phyloP scores from a whole-genome alignment of 1,140 invertebrate species.

The Neuroterus valhalla region DNA sequence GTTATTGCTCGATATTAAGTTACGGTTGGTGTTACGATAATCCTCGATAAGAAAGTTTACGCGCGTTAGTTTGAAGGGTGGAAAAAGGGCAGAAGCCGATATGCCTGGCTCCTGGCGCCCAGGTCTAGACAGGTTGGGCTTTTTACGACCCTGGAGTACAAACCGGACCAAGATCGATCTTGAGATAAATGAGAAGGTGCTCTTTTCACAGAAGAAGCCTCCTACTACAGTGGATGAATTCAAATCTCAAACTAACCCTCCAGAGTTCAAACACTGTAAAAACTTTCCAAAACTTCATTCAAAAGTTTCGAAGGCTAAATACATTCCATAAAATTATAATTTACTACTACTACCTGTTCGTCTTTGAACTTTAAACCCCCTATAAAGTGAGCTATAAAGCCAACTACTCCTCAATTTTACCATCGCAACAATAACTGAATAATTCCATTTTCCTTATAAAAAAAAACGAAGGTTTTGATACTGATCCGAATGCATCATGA shows the following conservation, averaged over 20 bases:
- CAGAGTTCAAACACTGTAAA: background rate
- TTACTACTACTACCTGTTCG: no score
- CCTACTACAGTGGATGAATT: background rate
- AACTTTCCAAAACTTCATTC: constrained; percentile 16
- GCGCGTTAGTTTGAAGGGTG: background rate
- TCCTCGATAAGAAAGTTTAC: background rate
- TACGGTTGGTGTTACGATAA: constrained; percentile 13
- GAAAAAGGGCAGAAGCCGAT: background rate
- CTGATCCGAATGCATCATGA: constrained; percentile 15
- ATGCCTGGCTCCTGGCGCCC: constrained; percentile 11
- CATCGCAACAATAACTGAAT: no score
- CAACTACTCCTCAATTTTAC: no score
- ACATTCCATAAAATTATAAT: no score
- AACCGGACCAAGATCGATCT: constrained; percentile 14
- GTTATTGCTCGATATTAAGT: constrained; percentile 5
- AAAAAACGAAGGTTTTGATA: background rate
- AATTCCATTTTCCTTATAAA: background rate
- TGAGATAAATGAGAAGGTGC: constrained; percentile 14
- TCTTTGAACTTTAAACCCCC: no score
- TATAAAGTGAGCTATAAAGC: no score
- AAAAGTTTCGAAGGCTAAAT: constrained; percentile 1
- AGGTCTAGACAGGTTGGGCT: constrained; percentile 22
- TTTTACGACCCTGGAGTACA: constrained; percentile 22
- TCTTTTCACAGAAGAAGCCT: background rate
- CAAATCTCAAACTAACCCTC: constrained; percentile 1